phyloP scores from a whole-genome alignment of 2,888 invertebrate genomes.

The Anarsia innoxiella region DNA sequence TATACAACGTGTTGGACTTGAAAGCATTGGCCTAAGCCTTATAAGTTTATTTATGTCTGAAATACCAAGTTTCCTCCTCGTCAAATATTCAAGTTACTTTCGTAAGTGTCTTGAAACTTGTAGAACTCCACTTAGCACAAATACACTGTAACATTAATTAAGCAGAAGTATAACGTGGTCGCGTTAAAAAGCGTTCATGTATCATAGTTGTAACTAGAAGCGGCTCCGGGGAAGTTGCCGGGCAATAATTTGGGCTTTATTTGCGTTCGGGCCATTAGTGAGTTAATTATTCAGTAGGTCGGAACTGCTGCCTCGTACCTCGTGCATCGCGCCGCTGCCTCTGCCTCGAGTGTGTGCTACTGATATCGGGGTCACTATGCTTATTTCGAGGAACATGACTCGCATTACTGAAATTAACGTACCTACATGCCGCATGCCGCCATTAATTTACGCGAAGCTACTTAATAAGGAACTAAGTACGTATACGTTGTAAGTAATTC shows the following conservation, averaged over 20 bases:
- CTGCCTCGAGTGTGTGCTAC: slow-evolving; percentile 1
- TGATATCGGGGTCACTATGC: slow-evolving; percentile 8
- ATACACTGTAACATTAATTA: slow-evolving; percentile 1
- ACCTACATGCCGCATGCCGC: slow-evolving; percentile 6
- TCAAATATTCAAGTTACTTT: too few relatives aligned
- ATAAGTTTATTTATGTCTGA: too few relatives aligned
- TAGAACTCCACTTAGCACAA: too few relatives aligned
- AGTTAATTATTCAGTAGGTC: slow-evolving; percentile 60
- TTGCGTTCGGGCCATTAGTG: slow-evolving; percentile 64
- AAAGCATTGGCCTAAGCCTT: too few relatives aligned
- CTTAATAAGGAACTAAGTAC: too few relatives aligned
- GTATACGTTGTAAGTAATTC: too few relatives aligned
- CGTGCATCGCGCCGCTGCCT: not conserved
- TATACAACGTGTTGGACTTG: too few relatives aligned
- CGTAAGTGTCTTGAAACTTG: too few relatives aligned
- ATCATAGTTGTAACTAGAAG: slow-evolving; percentile 36
- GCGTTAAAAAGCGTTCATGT: slow-evolving; percentile 27
- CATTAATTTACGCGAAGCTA: too few relatives aligned
- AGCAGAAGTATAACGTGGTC: slow-evolving; percentile 4
- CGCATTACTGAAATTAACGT: slow-evolving; percentile 7
- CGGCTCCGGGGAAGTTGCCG: slow-evolving; percentile 40
- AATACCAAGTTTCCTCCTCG: too few relatives aligned
- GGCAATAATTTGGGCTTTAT: slow-evolving; percentile 67
- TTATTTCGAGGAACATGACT: not conserved
- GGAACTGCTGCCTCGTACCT: slow-evolving; percentile 11